These are phyloP conservation scores for Dolichotis patagonum DNA, from an alignment of 2,113 vertebrate species.

Conservation along the genomic window DNA sequence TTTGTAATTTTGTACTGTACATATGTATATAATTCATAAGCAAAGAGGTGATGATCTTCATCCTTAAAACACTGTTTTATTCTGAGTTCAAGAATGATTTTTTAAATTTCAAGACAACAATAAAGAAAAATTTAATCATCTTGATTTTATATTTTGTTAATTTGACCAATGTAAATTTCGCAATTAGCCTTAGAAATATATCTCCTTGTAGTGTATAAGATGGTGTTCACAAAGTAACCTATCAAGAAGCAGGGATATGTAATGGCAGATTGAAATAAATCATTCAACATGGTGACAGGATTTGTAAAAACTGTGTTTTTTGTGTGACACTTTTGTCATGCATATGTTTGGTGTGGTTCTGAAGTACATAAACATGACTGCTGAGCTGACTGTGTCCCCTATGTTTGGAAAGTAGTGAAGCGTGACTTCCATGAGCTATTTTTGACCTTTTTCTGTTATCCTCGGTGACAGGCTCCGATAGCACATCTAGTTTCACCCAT, in stretches of 20 bases:
- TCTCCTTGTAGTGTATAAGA: not conserved
- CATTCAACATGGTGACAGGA: slow-evolving; percentile 76
- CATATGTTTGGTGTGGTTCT: slow-evolving; percentile 60
- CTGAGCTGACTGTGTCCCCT: slow-evolving; percentile 23
- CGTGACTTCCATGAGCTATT: slow-evolving; percentile 51
- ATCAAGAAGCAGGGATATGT: slow-evolving; percentile 60
- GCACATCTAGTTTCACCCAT: slow-evolving; percentile 16
- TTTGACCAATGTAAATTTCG: slow-evolving; percentile 66
- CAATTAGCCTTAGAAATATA: slow-evolving; percentile 73
- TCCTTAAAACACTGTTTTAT: not conserved
- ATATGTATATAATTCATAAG: not conserved
- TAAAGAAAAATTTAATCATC: slow-evolving; percentile 54
- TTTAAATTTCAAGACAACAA: not conserved
- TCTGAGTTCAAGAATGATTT: not conserved
- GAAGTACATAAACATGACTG: slow-evolving; percentile 60
- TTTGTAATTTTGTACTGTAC: not conserved
- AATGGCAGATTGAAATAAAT: slow-evolving; percentile 71
- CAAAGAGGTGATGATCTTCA: not conserved
- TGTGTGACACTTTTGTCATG: slow-evolving; percentile 62
- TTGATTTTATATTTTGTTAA: slow-evolving; percentile 71
- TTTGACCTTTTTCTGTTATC: slow-evolving; percentile 56
- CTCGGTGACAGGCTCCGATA: slow-evolving; percentile 70
- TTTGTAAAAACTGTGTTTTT: slow-evolving; percentile 75
- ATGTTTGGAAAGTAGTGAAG: slow-evolving; percentile 71
- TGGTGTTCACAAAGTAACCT: slow-evolving; percentile 51